Conservation (phyloP, 2,113 vertebrate genomes). For the Corythaeola cristata region DNA sequence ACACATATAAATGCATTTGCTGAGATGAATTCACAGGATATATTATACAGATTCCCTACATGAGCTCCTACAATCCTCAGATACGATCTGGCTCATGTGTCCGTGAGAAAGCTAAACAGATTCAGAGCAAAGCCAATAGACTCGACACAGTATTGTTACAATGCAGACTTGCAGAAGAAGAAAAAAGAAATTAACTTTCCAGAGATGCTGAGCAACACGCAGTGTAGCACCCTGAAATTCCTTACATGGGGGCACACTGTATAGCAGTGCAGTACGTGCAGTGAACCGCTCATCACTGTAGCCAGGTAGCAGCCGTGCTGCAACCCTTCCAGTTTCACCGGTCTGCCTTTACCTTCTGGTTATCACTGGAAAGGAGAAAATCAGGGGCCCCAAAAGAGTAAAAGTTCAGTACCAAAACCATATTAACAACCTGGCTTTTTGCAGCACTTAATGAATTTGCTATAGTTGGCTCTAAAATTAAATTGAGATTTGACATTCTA, state of each 20-base stretch:
- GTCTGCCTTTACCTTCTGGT: neutral
- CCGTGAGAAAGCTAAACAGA: neutral
- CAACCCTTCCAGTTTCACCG: neutral
- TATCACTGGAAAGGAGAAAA: neutral
- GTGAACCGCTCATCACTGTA: neutral
- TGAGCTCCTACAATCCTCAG: neutral
- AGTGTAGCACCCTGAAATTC: neutral
- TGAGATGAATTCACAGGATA: neutral
- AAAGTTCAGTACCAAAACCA: neutral
- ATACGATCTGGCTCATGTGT: accelerated
- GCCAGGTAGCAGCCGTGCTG: neutral
- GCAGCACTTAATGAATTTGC: neutral
- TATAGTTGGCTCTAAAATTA: neutral
- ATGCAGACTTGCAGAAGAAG: neutral
- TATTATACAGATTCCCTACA: neutral
- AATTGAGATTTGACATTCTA: neutral
- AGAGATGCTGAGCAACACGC: accelerated
- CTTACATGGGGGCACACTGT: neutral
- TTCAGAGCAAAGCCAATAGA: neutral
- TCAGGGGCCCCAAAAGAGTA: neutral
- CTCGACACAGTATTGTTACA: neutral
- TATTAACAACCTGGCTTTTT: neutral
- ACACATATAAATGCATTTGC: neutral
- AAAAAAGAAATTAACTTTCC: neutral
- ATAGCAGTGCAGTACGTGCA: accelerated